Evolutionary conservation across 2,797 vertebrate species (phyloP).

Genomic region (Sphenodon punctatus): DNA sequence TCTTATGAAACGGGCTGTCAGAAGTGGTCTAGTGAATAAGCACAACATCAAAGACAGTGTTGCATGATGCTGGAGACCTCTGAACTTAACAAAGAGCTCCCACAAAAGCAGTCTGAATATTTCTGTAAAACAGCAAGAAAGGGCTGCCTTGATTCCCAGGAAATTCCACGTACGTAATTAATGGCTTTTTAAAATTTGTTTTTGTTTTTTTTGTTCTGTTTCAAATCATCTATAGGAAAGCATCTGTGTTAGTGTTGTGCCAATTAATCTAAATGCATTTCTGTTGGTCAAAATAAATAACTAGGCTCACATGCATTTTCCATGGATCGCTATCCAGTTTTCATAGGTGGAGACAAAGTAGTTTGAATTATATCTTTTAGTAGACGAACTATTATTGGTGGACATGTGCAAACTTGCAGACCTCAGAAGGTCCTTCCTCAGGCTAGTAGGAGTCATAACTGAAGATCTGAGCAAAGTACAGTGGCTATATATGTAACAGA

Average conservation of each 20-base stretch:
- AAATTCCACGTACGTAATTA: background rate
- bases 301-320: background rate
- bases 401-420: no score
- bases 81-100: background rate
- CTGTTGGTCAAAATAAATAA: background rate
- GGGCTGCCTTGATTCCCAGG: slow-evolving; percentile 11
- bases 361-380: no score
- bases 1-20: background rate
- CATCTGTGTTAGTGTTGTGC: slow-evolving; percentile 26
- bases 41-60: background rate
- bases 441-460: no score
- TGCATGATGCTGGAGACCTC: background rate
- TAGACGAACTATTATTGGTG: no score
- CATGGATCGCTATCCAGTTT: background rate
- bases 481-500: no score
- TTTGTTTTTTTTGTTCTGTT: no score
- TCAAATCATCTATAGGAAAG: background rate
- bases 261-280: background rate
- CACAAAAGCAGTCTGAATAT: background rate
- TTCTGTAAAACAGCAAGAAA: background rate
- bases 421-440: no score
- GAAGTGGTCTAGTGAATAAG: background rate
- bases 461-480: no score
- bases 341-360: no score
- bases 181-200: no score